Evolutionary conservation across 2,113 vertebrate genomes (phyloP).

Genomic region (Tyrannus savana): DNA sequence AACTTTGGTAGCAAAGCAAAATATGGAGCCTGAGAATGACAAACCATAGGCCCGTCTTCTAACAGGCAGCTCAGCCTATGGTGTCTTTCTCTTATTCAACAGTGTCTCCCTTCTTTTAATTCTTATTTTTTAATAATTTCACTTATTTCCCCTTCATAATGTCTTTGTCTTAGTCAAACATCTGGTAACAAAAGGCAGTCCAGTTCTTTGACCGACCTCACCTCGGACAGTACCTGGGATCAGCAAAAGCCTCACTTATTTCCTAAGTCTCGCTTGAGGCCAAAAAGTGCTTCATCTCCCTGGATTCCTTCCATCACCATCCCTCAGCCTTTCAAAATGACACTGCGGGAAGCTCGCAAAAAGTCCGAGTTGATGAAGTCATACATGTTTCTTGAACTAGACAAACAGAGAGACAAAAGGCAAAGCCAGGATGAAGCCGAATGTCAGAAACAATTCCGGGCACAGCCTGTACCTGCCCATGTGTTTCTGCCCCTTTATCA

Average conservation of each 20-base stretch:
- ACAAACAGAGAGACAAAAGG: constrained; percentile 65
- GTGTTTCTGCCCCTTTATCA: constrained; percentile 82
- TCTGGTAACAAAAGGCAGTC: constrained; percentile 69
- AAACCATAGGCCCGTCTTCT: not conserved
- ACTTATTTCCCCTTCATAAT: constrained; percentile 27
- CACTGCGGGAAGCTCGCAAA: constrained; percentile 63
- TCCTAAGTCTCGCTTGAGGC: constrained; percentile 52
- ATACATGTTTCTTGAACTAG: constrained; percentile 65
- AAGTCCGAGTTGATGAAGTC: constrained; percentile 71
- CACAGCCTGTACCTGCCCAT: constrained; percentile 83
- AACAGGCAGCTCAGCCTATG: not conserved
- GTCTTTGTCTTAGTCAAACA: constrained; percentile 57
- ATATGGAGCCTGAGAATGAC: not conserved
- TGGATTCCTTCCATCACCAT: constrained; percentile 73
- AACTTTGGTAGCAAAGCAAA: not conserved
- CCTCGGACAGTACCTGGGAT: constrained; percentile 45
- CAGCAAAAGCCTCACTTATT: constrained; percentile 24
- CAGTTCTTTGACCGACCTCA: constrained; percentile 72
- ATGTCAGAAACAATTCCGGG: constrained; percentile 88
- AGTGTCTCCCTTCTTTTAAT: not conserved
- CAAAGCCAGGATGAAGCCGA: constrained; percentile 83
- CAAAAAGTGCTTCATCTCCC: constrained; percentile 59
- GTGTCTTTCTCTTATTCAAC: not conserved
- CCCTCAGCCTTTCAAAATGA: constrained; percentile 76
- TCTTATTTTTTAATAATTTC: not conserved